A percentile compares a stretch with the other conserved stretches of the same genome.
Conservation (phyloP, 2,113 vertebrate genomes). For the Sakesphorus luctuosus region DNA sequence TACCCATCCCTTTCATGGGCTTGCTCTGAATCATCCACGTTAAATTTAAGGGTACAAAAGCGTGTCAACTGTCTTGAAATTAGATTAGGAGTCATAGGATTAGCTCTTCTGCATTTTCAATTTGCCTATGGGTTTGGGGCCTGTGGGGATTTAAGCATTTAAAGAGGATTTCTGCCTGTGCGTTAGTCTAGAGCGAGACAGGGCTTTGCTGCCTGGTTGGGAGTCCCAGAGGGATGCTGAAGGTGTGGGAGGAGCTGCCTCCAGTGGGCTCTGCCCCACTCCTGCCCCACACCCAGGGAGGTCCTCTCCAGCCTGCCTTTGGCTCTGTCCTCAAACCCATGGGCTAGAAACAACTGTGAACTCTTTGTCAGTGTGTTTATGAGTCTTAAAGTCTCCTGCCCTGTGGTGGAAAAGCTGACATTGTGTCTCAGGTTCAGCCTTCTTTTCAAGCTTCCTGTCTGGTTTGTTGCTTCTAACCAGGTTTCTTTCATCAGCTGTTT, state of each 20-base stretch:
- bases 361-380: not conserved
- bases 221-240: not conserved
- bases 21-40: not conserved
- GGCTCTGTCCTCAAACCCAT: not conserved
- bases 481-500: not conserved
- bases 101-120: not conserved
- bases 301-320: not conserved
- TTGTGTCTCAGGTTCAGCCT: not conserved
- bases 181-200: fast-evolving
- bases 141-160: not conserved
- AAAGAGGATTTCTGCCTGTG: not conserved
- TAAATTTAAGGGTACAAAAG: not conserved
- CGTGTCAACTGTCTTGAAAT: not conserved
- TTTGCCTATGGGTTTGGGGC: not conserved
- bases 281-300: not conserved
- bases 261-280: not conserved
- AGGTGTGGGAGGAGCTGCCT: not conserved
- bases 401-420: not conserved
- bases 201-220: fast-evolving
- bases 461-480: not conserved
- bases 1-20: not conserved
- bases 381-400: not conserved
- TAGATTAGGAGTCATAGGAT: conserved; percentile 1
- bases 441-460: not conserved
- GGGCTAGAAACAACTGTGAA: not conserved